Conservation (phyloP, 2,113 vertebrate genomes). For the Lagopus leucura region DNA sequence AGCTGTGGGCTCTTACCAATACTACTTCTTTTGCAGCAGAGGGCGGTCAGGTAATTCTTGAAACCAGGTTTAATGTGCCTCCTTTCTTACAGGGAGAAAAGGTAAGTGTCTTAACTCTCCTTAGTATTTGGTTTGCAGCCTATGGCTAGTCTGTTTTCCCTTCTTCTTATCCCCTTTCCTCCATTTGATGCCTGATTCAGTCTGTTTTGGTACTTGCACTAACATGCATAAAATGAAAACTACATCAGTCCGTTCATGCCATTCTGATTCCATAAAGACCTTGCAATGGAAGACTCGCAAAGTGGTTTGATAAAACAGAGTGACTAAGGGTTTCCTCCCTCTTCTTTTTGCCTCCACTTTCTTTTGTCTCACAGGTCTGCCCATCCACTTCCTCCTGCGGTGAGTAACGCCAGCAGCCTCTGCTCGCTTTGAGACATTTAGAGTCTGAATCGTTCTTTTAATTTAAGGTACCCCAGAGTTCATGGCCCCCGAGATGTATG, state of each 20-base stretch:
- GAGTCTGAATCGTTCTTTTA: conserved; percentile 93
- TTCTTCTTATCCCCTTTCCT: conserved; percentile 27
- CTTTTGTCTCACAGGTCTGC: conserved; percentile 73
- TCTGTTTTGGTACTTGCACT: neutral
- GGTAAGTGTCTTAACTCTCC: conserved; percentile 62
- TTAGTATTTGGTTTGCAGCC: conserved; percentile 77
- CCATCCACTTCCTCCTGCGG: conserved; percentile 78
- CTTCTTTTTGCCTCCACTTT: conserved; percentile 79
- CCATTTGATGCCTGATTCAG: conserved; percentile 24
- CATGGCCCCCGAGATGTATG: conserved; percentile 99
- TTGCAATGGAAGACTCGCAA: conserved; percentile 88
- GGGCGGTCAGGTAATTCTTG: conserved; percentile 57
- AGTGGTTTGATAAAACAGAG: conserved; percentile 79
- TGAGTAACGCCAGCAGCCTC: conserved; percentile 83
- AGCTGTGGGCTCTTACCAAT: conserved; percentile 82
- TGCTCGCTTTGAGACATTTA: conserved; percentile 86
- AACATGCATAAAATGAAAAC: neutral
- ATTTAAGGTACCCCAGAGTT: conserved; percentile 98
- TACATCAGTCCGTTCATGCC: neutral
- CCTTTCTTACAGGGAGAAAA: conserved; percentile 51
- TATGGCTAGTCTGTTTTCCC: conserved; percentile 74
- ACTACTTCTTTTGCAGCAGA: conserved; percentile 73
- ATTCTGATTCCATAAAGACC: conserved; percentile 75
- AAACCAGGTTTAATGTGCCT: conserved; percentile 12
- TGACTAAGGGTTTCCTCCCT: conserved; percentile 88